phyloP scores from a whole-genome alignment of 1,140 invertebrate species.

The Adelges cooleyi region DNA sequence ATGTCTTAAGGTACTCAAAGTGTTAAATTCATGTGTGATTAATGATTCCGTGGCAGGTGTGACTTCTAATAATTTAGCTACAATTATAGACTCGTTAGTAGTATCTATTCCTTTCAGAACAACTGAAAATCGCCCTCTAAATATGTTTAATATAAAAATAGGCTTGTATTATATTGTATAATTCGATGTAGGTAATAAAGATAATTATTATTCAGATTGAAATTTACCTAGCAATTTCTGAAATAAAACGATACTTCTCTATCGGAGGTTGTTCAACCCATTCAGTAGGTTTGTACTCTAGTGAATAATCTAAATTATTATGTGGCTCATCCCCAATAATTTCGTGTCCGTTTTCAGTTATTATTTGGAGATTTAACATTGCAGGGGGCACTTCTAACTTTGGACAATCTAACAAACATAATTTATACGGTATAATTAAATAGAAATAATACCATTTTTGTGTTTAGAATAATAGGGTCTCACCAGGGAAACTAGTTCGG shows the following conservation, averaged over 20 bases:
- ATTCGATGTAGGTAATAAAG: not conserved
- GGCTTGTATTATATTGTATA: slow-evolving; percentile 3
- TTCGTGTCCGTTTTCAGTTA: slow-evolving; percentile 65
- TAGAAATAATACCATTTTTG: too few relatives aligned
- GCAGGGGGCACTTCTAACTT: slow-evolving; percentile 63
- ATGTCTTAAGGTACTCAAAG: slow-evolving; percentile 65
- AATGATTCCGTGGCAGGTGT: slow-evolving; percentile 50
- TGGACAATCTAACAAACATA: slow-evolving; percentile 39
- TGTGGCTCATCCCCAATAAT: slow-evolving; percentile 50
- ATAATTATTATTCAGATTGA: not conserved
- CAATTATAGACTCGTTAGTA: slow-evolving; percentile 54
- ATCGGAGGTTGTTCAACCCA: slow-evolving; percentile 57
- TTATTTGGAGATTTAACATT: slow-evolving; percentile 69
- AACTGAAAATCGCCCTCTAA: slow-evolving; percentile 70
- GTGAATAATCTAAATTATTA: slow-evolving; percentile 55
- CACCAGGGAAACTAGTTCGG: slow-evolving; percentile 43
- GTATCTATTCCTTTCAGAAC: slow-evolving; percentile 73
- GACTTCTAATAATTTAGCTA: slow-evolving; percentile 68
- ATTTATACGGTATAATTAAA: too few relatives aligned
- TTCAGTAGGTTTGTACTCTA: slow-evolving; percentile 58
- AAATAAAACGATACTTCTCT: slow-evolving; percentile 68
- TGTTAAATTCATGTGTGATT: slow-evolving; percentile 68
- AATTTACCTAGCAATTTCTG: slow-evolving; percentile 49
- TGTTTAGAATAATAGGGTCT: not conserved
- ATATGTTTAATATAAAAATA: slow-evolving; percentile 31